Conservation (phyloP, 2,113 vertebrate species). For the Hippolais icterina region DNA sequence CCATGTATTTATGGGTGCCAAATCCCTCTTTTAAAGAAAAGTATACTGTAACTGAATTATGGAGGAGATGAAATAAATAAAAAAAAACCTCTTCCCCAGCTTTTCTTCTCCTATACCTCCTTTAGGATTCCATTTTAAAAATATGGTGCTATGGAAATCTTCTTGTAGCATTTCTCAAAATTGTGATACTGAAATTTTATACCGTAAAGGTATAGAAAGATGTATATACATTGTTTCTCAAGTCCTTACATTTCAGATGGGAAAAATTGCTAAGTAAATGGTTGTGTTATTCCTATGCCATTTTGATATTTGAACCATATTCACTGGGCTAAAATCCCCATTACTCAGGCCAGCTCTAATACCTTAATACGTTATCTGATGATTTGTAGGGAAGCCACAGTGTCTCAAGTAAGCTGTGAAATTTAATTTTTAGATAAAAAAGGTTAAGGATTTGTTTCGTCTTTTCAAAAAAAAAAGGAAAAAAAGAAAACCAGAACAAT, state of each 20-base stretch:
- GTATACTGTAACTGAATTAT: background rate
- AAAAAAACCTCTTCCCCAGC: fast-evolving
- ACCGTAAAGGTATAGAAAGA: background rate
- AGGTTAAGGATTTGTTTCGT: background rate
- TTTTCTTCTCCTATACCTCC: background rate
- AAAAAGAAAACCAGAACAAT: fast-evolving
- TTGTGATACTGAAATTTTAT: background rate
- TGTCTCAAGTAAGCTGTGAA: background rate
- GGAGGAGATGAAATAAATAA: background rate
- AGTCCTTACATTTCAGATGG: background rate
- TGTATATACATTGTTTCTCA: background rate
- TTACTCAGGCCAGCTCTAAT: background rate
- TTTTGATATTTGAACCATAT: background rate
- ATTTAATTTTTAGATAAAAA: background rate
- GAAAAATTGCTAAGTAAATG: background rate
- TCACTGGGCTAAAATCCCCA: background rate
- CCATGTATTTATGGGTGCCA: background rate
- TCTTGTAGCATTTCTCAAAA: background rate
- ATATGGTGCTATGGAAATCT: background rate
- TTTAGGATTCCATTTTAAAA: background rate
- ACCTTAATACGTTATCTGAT: background rate
- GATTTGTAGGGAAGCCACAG: background rate
- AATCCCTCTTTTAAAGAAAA: background rate
- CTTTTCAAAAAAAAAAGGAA: background rate
- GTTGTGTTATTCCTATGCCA: background rate